Conservation (phyloP, 2,113 vertebrate species). For the Eonycteris spelaea region DNA sequence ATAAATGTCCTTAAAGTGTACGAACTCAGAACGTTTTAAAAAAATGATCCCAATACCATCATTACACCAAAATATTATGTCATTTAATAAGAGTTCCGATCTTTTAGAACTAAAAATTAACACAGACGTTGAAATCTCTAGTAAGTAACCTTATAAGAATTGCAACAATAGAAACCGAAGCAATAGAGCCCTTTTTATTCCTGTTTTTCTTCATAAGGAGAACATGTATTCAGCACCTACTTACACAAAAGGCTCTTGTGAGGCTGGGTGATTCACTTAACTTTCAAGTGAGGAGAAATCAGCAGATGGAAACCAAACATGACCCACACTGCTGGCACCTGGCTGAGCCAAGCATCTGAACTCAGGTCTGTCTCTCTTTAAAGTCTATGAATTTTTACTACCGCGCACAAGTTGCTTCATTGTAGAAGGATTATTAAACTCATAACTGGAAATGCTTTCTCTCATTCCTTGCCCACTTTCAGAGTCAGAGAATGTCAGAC, state of each 20-base stretch:
- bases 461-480: not conserved
- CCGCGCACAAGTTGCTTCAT: not conserved
- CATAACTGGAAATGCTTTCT: not conserved
- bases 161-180: not conserved
- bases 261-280: not conserved
- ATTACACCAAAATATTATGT: not conserved
- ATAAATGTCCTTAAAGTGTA: not conserved
- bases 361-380: not conserved
- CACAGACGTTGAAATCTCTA: not conserved
- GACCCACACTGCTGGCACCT: no score
- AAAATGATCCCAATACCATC: not conserved
- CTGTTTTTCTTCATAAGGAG: not conserved
- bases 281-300: not conserved
- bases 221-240: not conserved
- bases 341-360: not conserved
- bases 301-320: accelerated
- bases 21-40: not conserved
- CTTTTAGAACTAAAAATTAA: not conserved
- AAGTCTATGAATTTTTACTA: not conserved
- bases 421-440: not conserved
- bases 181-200: not conserved
- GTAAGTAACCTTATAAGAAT: not conserved
- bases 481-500: not conserved
- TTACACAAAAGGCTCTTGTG: not conserved
- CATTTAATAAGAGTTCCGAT: not conserved